Conservation (phyloP, 2,888 invertebrate species). For the Meloe dianella region DNA sequence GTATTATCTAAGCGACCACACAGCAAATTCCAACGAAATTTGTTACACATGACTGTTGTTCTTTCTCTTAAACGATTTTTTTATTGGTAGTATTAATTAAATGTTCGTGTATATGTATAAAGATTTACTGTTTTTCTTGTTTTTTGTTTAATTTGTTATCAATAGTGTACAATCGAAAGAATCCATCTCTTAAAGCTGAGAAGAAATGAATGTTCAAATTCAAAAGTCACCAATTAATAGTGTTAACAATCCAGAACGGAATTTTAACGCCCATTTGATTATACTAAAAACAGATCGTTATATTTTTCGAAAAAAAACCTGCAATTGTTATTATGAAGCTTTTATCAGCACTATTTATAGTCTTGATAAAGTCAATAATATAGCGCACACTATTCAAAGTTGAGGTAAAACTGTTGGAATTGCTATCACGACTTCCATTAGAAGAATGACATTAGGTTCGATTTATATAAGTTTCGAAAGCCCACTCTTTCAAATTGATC, state of each 20-base stretch:
- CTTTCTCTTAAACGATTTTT: background rate
- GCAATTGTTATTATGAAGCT: background rate
- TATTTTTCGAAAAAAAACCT: background rate
- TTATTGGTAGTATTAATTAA: background rate
- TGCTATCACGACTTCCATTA: conserved; percentile 12
- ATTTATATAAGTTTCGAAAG: conserved; percentile 13
- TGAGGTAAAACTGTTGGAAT: background rate
- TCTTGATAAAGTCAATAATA: background rate
- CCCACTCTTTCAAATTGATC: conserved; percentile 1
- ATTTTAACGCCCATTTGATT: background rate
- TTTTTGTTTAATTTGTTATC: background rate
- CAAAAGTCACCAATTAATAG: background rate
- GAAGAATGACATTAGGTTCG: background rate
- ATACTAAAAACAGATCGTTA: background rate
- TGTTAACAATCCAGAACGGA: background rate
- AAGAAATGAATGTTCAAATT: background rate
- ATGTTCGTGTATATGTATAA: background rate
- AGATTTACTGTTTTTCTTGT: background rate
- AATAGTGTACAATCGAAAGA: background rate
- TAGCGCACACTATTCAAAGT: background rate
- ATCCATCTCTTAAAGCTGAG: background rate
- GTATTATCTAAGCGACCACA: background rate
- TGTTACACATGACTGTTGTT: conserved; percentile 3
- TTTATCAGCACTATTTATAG: background rate
- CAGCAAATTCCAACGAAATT: conserved; percentile 12